phyloP scores from a whole-genome alignment of 1,140 invertebrate genomes.

The Brachionus asplanchnoidis region DNA sequence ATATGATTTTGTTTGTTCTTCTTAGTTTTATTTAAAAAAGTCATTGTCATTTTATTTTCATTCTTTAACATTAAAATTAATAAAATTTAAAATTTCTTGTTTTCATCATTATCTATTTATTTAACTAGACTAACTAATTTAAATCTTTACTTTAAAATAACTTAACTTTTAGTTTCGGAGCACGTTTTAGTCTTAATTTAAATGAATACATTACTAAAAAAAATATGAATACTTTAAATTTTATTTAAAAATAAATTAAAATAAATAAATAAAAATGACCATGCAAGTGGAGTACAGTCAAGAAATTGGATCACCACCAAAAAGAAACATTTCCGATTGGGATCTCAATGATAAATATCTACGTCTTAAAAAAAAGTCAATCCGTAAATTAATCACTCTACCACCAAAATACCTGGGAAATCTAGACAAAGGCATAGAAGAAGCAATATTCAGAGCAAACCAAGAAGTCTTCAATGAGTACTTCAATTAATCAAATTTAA shows the following conservation, averaged over 20 bases:
- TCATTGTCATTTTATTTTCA: no score
- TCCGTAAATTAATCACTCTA: constrained; percentile 17
- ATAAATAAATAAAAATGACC: neutral
- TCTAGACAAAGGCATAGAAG: constrained; percentile 34
- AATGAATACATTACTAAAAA: neutral
- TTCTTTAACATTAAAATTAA: no score
- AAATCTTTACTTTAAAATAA: neutral
- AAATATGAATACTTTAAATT: neutral
- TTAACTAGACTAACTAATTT: no score
- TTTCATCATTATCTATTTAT: no score
- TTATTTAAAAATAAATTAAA: neutral
- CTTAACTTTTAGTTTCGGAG: neutral
- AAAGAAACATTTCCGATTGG: neutral
- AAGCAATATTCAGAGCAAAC: constrained; percentile 13
- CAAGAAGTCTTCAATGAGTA: constrained; percentile 40
- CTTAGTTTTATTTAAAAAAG: no score
- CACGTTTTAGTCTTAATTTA: neutral
- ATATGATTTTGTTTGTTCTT: no score
- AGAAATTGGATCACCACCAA: neutral
- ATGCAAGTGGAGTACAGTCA: neutral
- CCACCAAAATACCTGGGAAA: constrained; percentile 28
- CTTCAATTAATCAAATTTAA: neutral
- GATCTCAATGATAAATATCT: constrained; percentile 6
- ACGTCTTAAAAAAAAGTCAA: constrained; percentile 26
- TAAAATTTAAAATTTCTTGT: no score